phyloP scores from a whole-genome alignment of 2,113 vertebrate species.

The Prionailurus viverrinus region DNA sequence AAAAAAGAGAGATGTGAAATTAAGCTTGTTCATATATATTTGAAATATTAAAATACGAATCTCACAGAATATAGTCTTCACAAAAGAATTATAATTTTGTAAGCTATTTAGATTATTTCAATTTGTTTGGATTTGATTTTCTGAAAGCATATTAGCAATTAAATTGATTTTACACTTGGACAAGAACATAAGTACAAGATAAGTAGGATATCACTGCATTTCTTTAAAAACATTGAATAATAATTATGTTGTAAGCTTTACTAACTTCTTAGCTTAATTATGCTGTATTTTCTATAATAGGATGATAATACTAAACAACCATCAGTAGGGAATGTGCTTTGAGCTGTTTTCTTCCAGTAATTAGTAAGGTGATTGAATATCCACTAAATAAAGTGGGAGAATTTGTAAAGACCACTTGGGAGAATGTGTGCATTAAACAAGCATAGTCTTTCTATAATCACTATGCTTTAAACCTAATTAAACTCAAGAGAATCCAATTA shows the following conservation, averaged over 20 bases:
- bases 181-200: not conserved
- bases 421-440: conserved; percentile 62
- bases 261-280: conserved; percentile 59
- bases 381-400: conserved; percentile 63
- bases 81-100: conserved; percentile 3
- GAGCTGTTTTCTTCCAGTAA: conserved; percentile 64
- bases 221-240: conserved; percentile 27
- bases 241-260: conserved; percentile 55
- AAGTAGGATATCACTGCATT: not conserved
- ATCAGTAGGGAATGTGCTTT: conserved; percentile 32
- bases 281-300: conserved; percentile 13
- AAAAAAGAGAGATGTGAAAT: not conserved
- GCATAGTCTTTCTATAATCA: conserved; percentile 71
- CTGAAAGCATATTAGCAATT: not conserved
- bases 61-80: not conserved
- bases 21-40: not conserved
- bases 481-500: conserved; percentile 74
- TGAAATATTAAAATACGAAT: not conserved
- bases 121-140: conserved; percentile 34
- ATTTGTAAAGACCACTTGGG: conserved; percentile 71
- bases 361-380: conserved; percentile 75
- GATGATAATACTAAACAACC: conserved; percentile 25
- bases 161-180: not conserved
- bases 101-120: not conserved
- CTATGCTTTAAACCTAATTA: conserved; percentile 77